Conservation (phyloP, 2,888 invertebrate genomes). For the Stratiomys singularior region DNA sequence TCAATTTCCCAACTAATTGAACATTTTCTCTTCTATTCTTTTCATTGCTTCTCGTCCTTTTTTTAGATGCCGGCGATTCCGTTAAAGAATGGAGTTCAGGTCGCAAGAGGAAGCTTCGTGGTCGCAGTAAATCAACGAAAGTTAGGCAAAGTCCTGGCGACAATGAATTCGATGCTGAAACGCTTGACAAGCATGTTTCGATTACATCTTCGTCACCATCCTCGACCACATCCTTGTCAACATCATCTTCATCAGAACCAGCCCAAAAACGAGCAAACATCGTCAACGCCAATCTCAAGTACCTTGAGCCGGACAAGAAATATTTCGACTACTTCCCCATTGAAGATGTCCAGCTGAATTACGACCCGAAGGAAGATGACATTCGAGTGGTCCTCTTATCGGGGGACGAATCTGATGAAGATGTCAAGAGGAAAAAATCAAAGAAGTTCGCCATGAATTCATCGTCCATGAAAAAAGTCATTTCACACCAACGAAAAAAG, state of each 20-base stretch:
- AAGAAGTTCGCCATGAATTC: constrained; percentile 5
- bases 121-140: constrained; percentile 24
- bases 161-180: constrained; percentile 18
- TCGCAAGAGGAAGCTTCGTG: constrained; percentile 18
- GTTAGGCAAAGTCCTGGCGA: background rate
- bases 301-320: constrained; percentile 52
- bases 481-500: background rate
- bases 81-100: constrained; percentile 14
- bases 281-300: constrained; percentile 36
- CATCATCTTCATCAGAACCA: background rate
- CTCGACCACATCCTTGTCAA: background rate
- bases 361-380: constrained; percentile 49
- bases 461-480: background rate
- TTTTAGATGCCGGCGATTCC: background rate
- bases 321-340: constrained; percentile 55
- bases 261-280: background rate
- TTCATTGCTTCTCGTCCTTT: background rate
- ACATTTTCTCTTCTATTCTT: background rate
- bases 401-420: constrained; percentile 36
- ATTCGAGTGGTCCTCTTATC: constrained; percentile 47
- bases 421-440: constrained; percentile 23
- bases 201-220: background rate
- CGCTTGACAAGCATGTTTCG: constrained; percentile 11
- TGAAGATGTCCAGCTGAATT: constrained; percentile 50
- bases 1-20: background rate